These are phyloP conservation scores for Xenus cinereus DNA, from an alignment of 2,113 vertebrate species.

Conservation along the genomic window DNA sequence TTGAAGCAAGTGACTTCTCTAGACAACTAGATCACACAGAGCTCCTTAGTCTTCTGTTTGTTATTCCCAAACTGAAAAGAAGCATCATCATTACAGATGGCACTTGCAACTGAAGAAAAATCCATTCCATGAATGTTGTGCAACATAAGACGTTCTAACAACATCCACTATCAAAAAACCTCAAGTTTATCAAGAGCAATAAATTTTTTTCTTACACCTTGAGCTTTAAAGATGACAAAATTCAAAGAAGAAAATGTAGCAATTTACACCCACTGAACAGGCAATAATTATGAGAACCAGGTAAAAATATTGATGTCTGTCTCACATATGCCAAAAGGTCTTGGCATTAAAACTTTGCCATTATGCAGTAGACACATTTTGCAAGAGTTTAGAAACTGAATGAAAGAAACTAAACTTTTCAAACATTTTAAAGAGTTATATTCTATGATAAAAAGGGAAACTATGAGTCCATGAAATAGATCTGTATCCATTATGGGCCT, in stretches of 20 bases:
- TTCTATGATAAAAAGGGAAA: not conserved
- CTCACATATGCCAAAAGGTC: not conserved
- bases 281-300: not conserved
- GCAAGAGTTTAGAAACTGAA: not conserved
- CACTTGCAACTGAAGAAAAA: not conserved
- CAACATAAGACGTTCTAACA: not conserved
- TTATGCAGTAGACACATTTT: not conserved
- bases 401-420: not conserved
- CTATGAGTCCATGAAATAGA: not conserved
- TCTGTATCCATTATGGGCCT: not conserved
- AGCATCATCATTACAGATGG: not conserved
- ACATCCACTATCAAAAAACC: not conserved
- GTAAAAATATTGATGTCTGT: not conserved
- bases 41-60: not conserved
- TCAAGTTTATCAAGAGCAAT: not conserved
- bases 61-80: not conserved
- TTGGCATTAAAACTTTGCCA: conserved; percentile 5
- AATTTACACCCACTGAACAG: not conserved
- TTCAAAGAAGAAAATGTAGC: not conserved
- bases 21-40: not conserved
- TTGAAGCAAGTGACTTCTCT: not conserved
- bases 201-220: not conserved
- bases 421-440: not conserved
- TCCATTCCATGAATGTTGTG: not conserved
- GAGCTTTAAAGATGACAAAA: not conserved